Evolutionary conservation across 2,888 invertebrate species (phyloP).

Genomic region (Stenolophus ochropezus): DNA sequence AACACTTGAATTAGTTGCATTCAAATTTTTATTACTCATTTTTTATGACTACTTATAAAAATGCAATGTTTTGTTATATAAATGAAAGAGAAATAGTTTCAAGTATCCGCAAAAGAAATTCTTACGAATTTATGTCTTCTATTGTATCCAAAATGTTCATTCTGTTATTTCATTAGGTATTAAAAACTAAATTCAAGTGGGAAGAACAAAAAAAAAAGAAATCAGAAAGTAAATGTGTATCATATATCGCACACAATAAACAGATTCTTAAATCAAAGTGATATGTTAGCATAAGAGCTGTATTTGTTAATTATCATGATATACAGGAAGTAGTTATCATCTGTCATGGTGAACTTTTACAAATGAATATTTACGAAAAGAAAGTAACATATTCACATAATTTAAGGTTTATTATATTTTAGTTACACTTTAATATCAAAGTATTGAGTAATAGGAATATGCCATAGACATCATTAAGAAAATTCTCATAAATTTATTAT

Average conservation of each 20-base stretch:
- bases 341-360: constrained; percentile 17
- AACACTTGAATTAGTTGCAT: too few species aligned
- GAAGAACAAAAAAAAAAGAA: too few species aligned
- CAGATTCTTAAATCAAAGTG: not conserved
- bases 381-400: constrained; percentile 12
- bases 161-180: too few species aligned
- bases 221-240: not conserved
- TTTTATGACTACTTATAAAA: too few species aligned
- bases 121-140: too few species aligned
- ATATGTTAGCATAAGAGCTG: not conserved
- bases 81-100: too few species aligned
- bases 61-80: too few species aligned
- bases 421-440: not conserved
- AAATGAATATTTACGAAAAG: constrained; percentile 34
- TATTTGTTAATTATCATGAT: not conserved
- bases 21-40: too few species aligned
- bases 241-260: not conserved
- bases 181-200: too few species aligned
- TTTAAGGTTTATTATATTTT: not conserved
- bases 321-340: constrained; percentile 5
- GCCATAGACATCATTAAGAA: not conserved
- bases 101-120: too few species aligned
- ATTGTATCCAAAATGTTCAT: too few species aligned
- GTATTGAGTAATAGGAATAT: not conserved
- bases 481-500: not conserved